Base-by-base conservation (phyloP, 1,140 invertebrate genomes). In the Drosophila pruinosa region DNA sequence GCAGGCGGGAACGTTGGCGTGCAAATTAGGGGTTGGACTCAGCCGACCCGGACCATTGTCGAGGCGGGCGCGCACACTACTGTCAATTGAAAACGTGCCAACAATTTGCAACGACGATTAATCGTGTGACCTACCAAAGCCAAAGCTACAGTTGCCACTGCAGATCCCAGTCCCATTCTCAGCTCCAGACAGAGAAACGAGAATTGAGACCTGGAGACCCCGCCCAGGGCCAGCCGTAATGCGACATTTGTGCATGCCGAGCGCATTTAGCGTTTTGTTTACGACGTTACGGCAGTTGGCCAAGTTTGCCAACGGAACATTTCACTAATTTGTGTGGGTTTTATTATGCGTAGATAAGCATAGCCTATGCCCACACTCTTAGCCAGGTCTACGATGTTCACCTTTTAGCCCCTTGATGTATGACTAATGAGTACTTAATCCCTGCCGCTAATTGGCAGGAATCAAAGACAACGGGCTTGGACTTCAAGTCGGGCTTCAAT, bases 81-180 rank as follows among this genome's bases (percentile, higher is more conserved):
- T 90, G 89, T 90, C 83, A 90, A 90, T 90, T 90, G 89, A 90
- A 90, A 90, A 90, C 89, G 89, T 90, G 89, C 89, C 89, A 90
- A 90, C 89, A 90, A 90, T 90, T 90, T 90, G 89, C 89, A 90
- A 90, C 80, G 89, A 89, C 89, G 83, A 90, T 90, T 90, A 90
- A 90, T 90, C 82, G 89, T 90, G 74, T 74, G 64, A 85, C 68
- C 72, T 67, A 88, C 65, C 69, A 86, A 72, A 65, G 74, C 67
- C 76, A 61, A 53, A 71, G 81, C 59, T 72, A 39, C 61, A 73
- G 41, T 61, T 72, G 45, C 39, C 41, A 41, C 43, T 10, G 45
- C 36, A 39, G 24, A 15, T 31, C n/a, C 38, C 10, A 4, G 22
- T 45, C 14, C 22, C 31, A 14, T 24, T 24, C 12, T 12, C 36